Evolutionary conservation across 2,113 vertebrate species (phyloP).

Genomic region (Holacanthus passer): DNA sequence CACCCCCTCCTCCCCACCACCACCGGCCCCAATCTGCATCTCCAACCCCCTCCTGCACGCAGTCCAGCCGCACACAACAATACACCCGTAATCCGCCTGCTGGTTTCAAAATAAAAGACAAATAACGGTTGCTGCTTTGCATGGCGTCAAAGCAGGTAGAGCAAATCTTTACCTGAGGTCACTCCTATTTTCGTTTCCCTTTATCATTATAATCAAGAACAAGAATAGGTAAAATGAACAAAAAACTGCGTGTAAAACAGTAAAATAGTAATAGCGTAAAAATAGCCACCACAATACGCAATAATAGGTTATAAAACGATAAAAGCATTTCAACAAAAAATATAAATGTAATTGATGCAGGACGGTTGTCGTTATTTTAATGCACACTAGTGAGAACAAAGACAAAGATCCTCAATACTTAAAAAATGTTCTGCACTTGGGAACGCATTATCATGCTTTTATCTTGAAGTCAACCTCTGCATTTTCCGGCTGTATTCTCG

Average conservation of each 20-base stretch:
- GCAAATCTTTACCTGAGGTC: not conserved
- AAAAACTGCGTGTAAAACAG: not conserved
- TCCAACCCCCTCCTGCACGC: not conserved
- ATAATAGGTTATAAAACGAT: too few relatives aligned
- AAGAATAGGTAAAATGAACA: not conserved
- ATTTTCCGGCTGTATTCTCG: not conserved
- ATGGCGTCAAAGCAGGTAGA: too few relatives aligned
- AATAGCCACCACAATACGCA: not conserved
- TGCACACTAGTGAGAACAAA: not conserved
- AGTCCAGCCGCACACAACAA: rapidly evolving
- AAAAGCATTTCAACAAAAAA: not conserved
- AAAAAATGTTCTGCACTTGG: not conserved
- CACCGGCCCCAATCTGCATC: conserved; percentile 30
- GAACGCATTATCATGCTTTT: conserved; percentile 2
- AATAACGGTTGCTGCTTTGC: too few relatives aligned
- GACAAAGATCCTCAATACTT: not conserved
- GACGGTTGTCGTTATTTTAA: not conserved
- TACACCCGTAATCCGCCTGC: rapidly evolving
- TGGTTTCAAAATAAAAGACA: conserved; percentile 46
- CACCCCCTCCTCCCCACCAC: not conserved
- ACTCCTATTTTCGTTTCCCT: not conserved
- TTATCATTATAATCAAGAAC: not conserved
- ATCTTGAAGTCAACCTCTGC: conserved; percentile 10
- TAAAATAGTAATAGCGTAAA: not conserved
- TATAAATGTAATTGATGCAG: not conserved